These are phyloP conservation scores for Xiphophorus birchmanni DNA, from an alignment of 2,797 vertebrate species.

Conservation along the genomic window DNA sequence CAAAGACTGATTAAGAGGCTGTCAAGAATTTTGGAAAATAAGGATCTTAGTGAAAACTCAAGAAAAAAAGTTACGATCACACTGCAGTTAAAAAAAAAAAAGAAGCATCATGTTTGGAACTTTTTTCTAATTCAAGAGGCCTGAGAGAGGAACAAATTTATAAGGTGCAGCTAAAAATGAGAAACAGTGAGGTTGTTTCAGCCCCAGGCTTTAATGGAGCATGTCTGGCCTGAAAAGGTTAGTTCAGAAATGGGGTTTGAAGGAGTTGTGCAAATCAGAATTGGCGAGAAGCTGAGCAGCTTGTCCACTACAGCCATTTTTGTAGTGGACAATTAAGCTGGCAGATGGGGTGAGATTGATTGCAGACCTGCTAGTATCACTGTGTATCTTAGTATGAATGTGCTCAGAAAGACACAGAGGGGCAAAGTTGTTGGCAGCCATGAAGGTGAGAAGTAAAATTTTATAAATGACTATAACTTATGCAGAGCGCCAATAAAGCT, in stretches of 20 bases:
- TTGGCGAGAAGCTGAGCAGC: not conserved
- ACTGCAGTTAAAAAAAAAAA: not conserved
- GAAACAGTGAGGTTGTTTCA: not conserved
- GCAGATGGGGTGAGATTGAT: not conserved
- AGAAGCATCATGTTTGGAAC: not conserved
- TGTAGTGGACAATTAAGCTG: not conserved
- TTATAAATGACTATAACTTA: not conserved
- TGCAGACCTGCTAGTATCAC: not conserved
- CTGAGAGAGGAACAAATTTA: not conserved
- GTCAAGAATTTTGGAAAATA: not conserved
- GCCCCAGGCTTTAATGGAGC: not conserved
- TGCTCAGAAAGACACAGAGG: not conserved
- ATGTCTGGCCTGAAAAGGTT: not conserved
- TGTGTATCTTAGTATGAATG: not conserved
- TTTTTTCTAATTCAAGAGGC: not conserved
- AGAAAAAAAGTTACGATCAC: not conserved
- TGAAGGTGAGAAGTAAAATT: not conserved
- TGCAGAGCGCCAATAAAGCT: not conserved
- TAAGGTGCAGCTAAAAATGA: not conserved
- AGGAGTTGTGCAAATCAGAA: not conserved
- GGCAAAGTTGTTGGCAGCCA: not conserved
- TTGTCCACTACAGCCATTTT: not conserved
- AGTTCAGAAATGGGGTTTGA: not conserved
- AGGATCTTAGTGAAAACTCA: not conserved
- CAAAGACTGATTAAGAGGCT: not conserved